phyloP scores from a whole-genome alignment of 1,140 invertebrate species.

The Yoshiicerus persimilis region DNA sequence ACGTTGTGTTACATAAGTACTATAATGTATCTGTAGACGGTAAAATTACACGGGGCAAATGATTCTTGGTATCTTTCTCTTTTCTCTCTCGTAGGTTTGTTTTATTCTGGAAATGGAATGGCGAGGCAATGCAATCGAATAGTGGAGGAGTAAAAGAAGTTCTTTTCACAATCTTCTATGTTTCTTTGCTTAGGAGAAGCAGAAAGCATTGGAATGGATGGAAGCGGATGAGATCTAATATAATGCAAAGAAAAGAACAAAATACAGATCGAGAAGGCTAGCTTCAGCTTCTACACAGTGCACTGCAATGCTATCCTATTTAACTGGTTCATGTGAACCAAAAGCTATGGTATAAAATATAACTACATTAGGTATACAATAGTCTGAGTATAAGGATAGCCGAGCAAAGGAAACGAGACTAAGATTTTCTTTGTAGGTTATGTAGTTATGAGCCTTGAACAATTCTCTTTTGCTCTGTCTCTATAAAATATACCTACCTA shows the following conservation, averaged over 20 bases:
- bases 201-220: neutral
- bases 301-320: neutral
- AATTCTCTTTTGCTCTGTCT: neutral
- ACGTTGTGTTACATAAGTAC: neutral
- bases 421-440: constrained; percentile 8
- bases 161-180: neutral
- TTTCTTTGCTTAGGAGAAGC: neutral
- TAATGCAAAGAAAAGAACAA: neutral
- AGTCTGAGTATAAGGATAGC: neutral
- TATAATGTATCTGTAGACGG: neutral
- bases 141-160: neutral
- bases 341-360: neutral
- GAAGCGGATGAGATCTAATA: neutral
- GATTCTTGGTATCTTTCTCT: neutral
- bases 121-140: constrained; percentile 4
- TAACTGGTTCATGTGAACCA: neutral
- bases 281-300: neutral
- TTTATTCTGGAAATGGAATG: neutral
- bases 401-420: neutral
- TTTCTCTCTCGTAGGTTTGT: neutral
- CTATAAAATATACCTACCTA: neutral
- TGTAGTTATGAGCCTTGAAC: constrained; percentile 10
- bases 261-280: neutral
- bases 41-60: constrained; percentile 1
- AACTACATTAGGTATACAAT: neutral